phyloP scores from a whole-genome alignment of 2,888 invertebrate species.

The Eupithecia dodoneata region DNA sequence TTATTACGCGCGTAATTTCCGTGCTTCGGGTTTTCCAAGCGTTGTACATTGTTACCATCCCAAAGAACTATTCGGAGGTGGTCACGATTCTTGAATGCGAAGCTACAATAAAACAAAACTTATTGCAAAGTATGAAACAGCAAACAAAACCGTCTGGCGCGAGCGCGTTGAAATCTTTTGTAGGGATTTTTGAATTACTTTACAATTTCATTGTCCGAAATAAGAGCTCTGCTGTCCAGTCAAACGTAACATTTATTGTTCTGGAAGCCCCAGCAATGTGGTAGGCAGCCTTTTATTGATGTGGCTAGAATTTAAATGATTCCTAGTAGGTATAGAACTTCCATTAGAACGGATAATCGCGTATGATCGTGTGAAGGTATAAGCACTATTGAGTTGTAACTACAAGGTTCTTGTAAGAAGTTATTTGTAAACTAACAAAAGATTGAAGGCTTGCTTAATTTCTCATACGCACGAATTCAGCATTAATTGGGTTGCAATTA shows the following conservation, averaged over 20 bases:
- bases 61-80: conserved; percentile 22
- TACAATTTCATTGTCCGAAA: not conserved
- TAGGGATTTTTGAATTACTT: not conserved
- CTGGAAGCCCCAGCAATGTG: not conserved
- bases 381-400: conserved; percentile 69
- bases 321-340: conserved; percentile 44
- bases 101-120: conserved; percentile 27
- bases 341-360: conserved; percentile 67
- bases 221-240: not conserved
- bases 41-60: conserved; percentile 47
- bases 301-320: not conserved
- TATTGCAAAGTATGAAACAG: conserved; percentile 16
- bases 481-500: conserved; percentile 71
- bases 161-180: conserved; percentile 46
- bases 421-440: conserved; percentile 75
- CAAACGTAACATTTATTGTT: not conserved
- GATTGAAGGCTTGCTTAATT: conserved; percentile 78
- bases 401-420: conserved; percentile 76
- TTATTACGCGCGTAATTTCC: conserved; percentile 47
- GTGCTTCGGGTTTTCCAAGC: conserved; percentile 41
- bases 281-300: not conserved
- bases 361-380: conserved; percentile 76
- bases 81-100: conserved; percentile 39
- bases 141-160: conserved; percentile 23
- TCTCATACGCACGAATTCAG: conserved; percentile 74